Base-by-base conservation (phyloP, 2,113 vertebrate species). In the Cettia cetti region DNA sequence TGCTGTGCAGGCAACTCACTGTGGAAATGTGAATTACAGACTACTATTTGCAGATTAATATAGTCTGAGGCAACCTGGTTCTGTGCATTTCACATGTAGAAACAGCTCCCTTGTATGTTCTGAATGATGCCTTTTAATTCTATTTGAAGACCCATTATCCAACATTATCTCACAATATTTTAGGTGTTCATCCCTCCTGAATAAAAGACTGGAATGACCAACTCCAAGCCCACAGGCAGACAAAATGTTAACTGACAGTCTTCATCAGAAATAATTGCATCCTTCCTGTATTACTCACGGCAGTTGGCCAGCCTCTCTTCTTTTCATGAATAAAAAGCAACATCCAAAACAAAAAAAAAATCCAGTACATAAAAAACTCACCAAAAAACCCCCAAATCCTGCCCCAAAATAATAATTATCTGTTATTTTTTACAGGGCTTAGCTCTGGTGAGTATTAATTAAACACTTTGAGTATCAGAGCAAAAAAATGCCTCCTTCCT, bases 401-500 rank as follows among this genome's bases (percentile, higher is more conserved):
- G n/a, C n/a, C 22, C 7, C 4, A 9, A 18, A n/a, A 42, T 27
- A 35, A 33, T 17, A 26, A 31, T 35, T 7, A 42, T 26, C 30
- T n/a, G 18, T 56, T 2, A 7, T 78, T 96, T 75, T 93, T 68
- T 63, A 83, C 52, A 95, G 56, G 22, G 40, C 56, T 92, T 70
- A 84, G 44, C 53, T 89, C 64, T 93, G 35, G n/a, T 52, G 31
- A 60, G 53, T 74, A 53, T 84, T 93, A 95, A 94, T 90, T 89
- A 92, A 84, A 53, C 57, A 68, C 31, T 28, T 5, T 37, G n/a
- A 88, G 37, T 59, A 89, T 31, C 60, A 61, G 5, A 33, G 79
- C 28, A 76, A 71, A 91, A 95, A 91, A 95, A 86, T 2, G 56
- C 68, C 68, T 96, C 33, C 50, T 83, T 92, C 81, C 91, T 66